phyloP scores from a whole-genome alignment of 1,140 invertebrate genomes.

The Drosophila burlai region DNA sequence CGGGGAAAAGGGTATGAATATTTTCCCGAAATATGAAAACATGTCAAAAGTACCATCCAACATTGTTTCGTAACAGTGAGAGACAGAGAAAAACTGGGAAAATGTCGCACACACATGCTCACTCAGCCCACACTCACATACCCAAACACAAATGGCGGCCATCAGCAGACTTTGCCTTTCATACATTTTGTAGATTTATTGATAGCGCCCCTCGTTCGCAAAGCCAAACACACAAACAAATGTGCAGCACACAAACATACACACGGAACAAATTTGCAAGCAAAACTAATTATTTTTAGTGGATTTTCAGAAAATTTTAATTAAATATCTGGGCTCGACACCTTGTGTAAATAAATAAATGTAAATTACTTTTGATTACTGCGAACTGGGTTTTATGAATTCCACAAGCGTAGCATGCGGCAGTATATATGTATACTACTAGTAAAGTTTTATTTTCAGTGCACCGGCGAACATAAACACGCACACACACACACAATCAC shows the following conservation, averaged over 20 bases:
- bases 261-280: background rate
- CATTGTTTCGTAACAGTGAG: conserved; percentile 44
- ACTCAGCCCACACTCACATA: conserved; percentile 9
- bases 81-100: conserved; percentile 1
- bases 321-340: background rate
- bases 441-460: conserved; percentile 1
- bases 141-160: conserved; percentile 44
- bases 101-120: conserved; percentile 18
- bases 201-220: conserved; percentile 43
- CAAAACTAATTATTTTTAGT: background rate
- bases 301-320: background rate
- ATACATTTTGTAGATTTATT: conserved; percentile 72
- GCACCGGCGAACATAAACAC: conserved; percentile 4
- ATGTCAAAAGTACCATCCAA: conserved; percentile 33
- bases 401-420: background rate
- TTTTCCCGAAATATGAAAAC: conserved; percentile 35
- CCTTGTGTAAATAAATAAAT: background rate
- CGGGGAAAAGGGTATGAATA: conserved; percentile 10
- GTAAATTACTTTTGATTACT: background rate
- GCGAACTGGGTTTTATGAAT: background rate
- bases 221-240: conserved; percentile 40
- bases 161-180: conserved; percentile 49
- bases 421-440: no score
- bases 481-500: conserved; percentile 59
- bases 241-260: conserved; percentile 1